Conservation (phyloP, 2,113 vertebrate genomes). For the Crotalus helleri region DNA sequence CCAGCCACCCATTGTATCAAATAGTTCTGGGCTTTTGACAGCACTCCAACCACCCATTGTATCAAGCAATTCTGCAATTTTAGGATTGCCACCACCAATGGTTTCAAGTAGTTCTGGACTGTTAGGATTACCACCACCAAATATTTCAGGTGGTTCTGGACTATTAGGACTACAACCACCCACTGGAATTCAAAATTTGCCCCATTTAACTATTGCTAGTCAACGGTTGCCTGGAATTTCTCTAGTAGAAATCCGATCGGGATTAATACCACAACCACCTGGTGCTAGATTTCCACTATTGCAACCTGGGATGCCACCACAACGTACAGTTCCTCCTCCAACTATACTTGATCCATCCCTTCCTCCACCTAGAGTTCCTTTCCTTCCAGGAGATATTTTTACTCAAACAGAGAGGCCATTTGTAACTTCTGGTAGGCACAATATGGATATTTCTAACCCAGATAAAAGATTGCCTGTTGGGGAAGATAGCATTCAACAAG, state of each 20-base stretch:
- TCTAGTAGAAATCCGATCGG: constrained; percentile 87
- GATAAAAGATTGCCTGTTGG: constrained; percentile 80
- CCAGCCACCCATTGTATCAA: constrained; percentile 69
- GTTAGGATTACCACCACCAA: constrained; percentile 76
- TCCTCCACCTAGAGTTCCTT: constrained; percentile 82
- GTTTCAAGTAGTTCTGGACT: constrained; percentile 79
- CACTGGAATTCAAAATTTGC: constrained; percentile 80
- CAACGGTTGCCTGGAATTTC: constrained; percentile 88
- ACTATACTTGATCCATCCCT: constrained; percentile 80
- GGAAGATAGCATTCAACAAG: constrained; percentile 80
- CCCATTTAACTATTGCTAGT: constrained; percentile 77
- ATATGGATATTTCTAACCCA: constrained; percentile 76
- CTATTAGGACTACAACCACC: constrained; percentile 90
- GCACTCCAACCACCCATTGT: constrained; percentile 65
- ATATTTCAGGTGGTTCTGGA: constrained; percentile 75
- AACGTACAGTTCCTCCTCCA: constrained; percentile 74
- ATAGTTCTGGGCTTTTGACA: constrained; percentile 67
- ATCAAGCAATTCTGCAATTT: constrained; percentile 58
- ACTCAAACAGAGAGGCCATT: constrained; percentile 78
- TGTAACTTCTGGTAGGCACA: constrained; percentile 72
- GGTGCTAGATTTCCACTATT: constrained; percentile 87
- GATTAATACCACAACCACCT: constrained; percentile 79
- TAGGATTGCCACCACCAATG: constrained; percentile 70
- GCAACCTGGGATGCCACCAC: constrained; percentile 82
- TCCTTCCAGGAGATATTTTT: constrained; percentile 87